phyloP scores from a whole-genome alignment of 2,888 invertebrate genomes.

The Apodemia mormo region DNA sequence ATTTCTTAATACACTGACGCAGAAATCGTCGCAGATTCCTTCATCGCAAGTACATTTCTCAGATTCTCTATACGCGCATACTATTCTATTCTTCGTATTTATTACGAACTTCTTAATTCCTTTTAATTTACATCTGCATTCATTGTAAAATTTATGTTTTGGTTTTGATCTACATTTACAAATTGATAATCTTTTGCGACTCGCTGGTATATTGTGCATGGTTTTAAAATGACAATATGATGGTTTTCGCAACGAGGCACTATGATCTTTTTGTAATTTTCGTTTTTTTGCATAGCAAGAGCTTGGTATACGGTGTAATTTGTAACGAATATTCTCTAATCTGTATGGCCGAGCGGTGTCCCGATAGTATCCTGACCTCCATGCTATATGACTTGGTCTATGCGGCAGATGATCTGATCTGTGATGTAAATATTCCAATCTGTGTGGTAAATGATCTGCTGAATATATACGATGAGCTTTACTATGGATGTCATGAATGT shows the following conservation, averaged over 20 bases:
- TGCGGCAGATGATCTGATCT: not conserved
- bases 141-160: not conserved
- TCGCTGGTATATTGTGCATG: constrained; percentile 26
- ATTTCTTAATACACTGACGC: not conserved
- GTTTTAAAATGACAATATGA: not conserved
- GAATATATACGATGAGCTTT: no score
- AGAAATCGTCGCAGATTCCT: not conserved
- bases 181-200: constrained; percentile 25
- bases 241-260: not conserved
- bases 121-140: not conserved
- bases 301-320: constrained; percentile 5
- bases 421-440: no score
- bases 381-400: not conserved
- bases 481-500: no score
- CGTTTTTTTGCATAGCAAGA: not conserved
- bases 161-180: constrained; percentile 1
- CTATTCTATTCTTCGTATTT: not conserved
- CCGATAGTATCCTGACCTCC: not conserved
- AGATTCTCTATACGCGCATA: not conserved
- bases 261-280: not conserved
- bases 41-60: not conserved
- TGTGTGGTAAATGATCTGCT: no score
- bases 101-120: not conserved
- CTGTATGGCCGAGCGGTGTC: not conserved
- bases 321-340: not conserved